Evolutionary conservation across 2,888 invertebrate genomes (phyloP).

Genomic region (Apotomis capreana): DNA sequence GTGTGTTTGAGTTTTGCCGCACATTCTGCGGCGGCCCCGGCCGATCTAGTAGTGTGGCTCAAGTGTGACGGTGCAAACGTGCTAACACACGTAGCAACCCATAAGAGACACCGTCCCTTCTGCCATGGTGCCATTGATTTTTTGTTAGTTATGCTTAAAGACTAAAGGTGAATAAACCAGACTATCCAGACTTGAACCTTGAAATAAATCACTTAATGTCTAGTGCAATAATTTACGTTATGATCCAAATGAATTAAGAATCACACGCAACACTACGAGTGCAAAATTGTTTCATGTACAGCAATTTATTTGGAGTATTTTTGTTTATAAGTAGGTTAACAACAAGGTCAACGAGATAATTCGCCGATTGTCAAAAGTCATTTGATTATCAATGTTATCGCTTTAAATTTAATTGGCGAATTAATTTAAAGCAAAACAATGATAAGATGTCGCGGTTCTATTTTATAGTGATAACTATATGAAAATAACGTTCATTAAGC

Average conservation of each 20-base stretch:
- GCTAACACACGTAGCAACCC: too few species aligned
- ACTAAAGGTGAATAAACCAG: too few species aligned
- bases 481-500: too few species aligned
- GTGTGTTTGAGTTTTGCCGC: too few species aligned
- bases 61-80: too few species aligned
- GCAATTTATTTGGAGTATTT: not conserved
- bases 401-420: constrained; percentile 5
- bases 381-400: not conserved
- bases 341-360: constrained; percentile 8
- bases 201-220: not conserved
- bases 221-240: not conserved
- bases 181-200: too few species aligned
- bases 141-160: too few species aligned
- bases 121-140: too few species aligned
- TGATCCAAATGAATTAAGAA: not conserved
- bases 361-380: not conserved
- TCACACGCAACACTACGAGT: not conserved
- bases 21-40: too few species aligned
- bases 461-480: not conserved
- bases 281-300: not conserved
- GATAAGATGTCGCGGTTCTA: not conserved
- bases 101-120: too few species aligned
- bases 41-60: too few species aligned
- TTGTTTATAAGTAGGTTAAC: not conserved
- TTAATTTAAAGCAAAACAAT: constrained; percentile 15